phyloP scores from a whole-genome alignment of 1,140 invertebrate species.

The Drosophila punjabiensis region DNA sequence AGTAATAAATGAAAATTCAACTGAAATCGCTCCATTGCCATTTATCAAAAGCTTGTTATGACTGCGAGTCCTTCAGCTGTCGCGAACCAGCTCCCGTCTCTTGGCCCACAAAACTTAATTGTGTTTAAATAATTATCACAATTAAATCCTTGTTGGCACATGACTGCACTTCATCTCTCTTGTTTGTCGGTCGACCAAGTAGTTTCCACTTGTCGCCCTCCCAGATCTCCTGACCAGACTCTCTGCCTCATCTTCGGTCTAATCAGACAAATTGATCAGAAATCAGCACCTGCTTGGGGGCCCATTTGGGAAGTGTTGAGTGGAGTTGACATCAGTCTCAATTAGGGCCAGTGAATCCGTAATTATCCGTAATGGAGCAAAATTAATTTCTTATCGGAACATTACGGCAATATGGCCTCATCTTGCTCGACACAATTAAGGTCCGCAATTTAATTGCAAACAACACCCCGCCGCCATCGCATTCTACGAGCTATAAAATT shows the following conservation, averaged over 20 bases:
- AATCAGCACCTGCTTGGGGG: constrained; percentile 30
- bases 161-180: constrained; percentile 34
- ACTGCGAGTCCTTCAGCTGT: background rate
- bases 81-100: constrained; percentile 1
- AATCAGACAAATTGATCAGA: constrained; percentile 26
- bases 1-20: constrained; percentile 9
- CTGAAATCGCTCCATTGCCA: background rate
- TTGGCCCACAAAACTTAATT: constrained; percentile 47
- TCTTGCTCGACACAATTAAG: constrained; percentile 28
- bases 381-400: constrained; percentile 49
- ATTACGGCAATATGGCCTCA: constrained; percentile 45
- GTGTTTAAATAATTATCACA: constrained; percentile 44
- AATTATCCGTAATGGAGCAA: constrained; percentile 42
- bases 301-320: constrained; percentile 22
- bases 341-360: constrained; percentile 35
- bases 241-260: background rate
- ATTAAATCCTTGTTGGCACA: constrained; percentile 51
- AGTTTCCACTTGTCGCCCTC: constrained; percentile 6
- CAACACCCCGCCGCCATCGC: background rate
- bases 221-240: background rate
- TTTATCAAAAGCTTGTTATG: constrained; percentile 31
- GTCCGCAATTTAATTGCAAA: constrained; percentile 22
- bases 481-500: constrained; percentile 28
- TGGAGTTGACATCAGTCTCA: constrained; percentile 45
- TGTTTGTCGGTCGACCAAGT: constrained; percentile 7